These are phyloP conservation scores for Jacana jacana DNA, from an alignment of 2,113 vertebrate genomes.

Conservation along the genomic window DNA sequence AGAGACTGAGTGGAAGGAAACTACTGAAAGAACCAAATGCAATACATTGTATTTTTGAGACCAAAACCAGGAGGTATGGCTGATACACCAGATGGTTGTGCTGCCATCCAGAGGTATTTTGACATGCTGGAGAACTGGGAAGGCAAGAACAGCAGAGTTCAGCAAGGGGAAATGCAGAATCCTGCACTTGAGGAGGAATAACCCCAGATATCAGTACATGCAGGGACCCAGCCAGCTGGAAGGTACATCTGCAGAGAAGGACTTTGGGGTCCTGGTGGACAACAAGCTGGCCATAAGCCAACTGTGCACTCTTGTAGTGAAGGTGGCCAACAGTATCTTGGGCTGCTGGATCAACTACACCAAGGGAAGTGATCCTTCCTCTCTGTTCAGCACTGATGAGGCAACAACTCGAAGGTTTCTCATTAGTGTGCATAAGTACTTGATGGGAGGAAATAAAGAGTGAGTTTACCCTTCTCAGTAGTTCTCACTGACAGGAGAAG, in stretches of 20 bases:
- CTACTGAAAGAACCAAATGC: not conserved
- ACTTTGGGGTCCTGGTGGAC: not conserved
- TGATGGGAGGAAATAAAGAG: not conserved
- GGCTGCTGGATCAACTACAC: not conserved
- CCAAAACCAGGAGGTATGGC: not conserved
- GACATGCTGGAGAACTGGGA: not conserved
- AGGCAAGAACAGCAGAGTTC: not conserved
- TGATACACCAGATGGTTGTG: not conserved
- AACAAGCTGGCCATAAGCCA: not conserved
- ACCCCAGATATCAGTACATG: not conserved
- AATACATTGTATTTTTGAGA: not conserved
- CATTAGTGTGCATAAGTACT: not conserved
- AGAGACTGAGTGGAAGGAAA: not conserved
- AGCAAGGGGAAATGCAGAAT: not conserved
- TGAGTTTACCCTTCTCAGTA: not conserved
- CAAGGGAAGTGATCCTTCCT: not conserved
- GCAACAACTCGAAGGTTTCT: rapidly evolving
- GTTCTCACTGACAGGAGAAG: not conserved
- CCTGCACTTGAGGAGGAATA: not conserved
- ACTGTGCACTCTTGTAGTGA: not conserved
- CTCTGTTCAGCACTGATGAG: not conserved
- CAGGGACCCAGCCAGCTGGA: not conserved
- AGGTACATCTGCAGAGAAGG: not conserved
- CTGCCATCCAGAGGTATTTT: not conserved
- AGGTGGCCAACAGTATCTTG: not conserved